Evolutionary conservation across 1,140 invertebrate genomes (phyloP), one percentile per base, ranked within the genome.

Genomic region (Megathymus violae): DNA sequence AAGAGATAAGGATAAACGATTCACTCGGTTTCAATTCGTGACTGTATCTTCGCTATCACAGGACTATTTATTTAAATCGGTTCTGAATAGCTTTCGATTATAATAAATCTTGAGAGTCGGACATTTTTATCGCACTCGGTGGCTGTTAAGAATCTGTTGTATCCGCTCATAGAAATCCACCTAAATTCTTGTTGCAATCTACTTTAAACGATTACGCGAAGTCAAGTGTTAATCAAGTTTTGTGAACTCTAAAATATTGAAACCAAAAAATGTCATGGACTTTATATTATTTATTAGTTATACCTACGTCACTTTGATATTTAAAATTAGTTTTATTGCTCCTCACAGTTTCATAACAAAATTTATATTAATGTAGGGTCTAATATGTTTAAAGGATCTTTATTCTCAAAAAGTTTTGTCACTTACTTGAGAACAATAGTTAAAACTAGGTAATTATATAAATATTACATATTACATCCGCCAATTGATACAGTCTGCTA

Each of bases 31-130:
- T 77, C 70, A 71, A 74, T 74, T 67, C 51, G 62, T 47, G 40
- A 54, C 34, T 69, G 69, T 69, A 74, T 76, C 70, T 38, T 59
- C 48, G 52, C 62, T 75, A 77, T 82, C 76, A 73, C 67, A 77
- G 71, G 71, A 64, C 51, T 76, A 76, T 83, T 74, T 80, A 82
- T 83, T 83, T 71, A 82, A 82, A 76, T 78, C 69, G 64, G 54
- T 62, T 68, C 54, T 51, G 69, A 76, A 82, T 79, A 62, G 76
- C 50, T 71, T 79, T 75, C 62, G 73, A 73, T 78, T 67, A 71
- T 78, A 69, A 81, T 82, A 84, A 80, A 84, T 82, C 77, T 69
- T 59, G 47, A 51, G 62, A 36, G 48, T 36, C 46, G 58, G 72
- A 81, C 74, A 69, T 71, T 78, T 82, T 84, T 84, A 84, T 80